Conservation (phyloP, 2,113 vertebrate genomes). For the Crotalus horridus region DNA sequence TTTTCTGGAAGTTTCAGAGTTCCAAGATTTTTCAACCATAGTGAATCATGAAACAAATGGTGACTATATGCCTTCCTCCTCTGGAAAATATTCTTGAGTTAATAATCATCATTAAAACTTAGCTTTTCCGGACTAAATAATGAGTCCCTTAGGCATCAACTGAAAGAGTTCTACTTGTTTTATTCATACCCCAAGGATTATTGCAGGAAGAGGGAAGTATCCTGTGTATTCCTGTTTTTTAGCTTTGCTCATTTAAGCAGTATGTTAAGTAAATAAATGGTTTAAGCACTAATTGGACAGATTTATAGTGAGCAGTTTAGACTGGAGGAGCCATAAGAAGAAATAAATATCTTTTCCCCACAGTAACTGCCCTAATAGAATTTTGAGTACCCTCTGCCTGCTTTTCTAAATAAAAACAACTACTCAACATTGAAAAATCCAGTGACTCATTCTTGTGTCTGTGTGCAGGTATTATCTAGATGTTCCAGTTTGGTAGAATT, state of each 20-base stretch:
- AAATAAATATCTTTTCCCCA: neutral
- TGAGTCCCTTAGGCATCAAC: neutral
- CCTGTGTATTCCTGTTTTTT: neutral
- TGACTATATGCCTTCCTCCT: neutral
- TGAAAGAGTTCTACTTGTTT: neutral
- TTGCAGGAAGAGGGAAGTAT: neutral
- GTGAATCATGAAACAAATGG: neutral
- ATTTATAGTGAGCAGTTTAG: neutral
- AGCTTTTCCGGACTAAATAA: neutral
- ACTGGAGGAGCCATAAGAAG: neutral
- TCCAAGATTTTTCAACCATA: neutral
- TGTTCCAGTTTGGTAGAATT: neutral
- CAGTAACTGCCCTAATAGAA: neutral
- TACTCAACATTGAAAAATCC: neutral
- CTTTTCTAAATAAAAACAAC: neutral
- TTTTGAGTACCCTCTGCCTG: neutral
- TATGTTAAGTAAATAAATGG: neutral
- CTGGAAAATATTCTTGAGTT: neutral
- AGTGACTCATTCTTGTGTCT: neutral
- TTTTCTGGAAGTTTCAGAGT: neutral
- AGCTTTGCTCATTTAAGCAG: neutral
- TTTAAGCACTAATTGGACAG: neutral
- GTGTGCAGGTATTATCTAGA: neutral
- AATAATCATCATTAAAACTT: neutral
- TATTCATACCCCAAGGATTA: neutral